A percentile compares a stretch with the other conserved stretches of the same genome.
These are phyloP conservation scores for Melospiza melodia DNA, from an alignment of 2,113 vertebrate genomes.

Conservation along the genomic window DNA sequence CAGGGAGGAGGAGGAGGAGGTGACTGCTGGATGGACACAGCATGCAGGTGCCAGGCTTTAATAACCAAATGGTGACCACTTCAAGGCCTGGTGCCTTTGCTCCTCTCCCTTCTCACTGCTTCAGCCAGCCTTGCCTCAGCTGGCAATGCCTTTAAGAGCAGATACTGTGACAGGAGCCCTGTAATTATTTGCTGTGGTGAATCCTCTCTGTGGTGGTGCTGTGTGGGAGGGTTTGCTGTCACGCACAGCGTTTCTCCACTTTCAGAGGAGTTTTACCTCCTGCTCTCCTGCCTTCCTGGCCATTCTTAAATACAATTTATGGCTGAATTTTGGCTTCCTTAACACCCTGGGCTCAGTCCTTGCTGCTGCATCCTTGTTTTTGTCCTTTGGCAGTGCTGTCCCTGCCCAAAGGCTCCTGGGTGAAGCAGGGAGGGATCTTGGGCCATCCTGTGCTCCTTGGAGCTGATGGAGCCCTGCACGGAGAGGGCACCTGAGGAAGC, in stretches of 20 bases:
- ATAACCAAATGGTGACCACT: neutral
- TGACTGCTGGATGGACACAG: neutral
- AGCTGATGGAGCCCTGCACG: neutral
- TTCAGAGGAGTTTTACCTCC: neutral
- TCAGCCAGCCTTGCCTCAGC: neutral
- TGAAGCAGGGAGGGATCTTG: neutral
- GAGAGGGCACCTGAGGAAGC: neutral
- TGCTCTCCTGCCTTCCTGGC: neutral
- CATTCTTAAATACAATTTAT: neutral
- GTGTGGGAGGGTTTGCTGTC: neutral
- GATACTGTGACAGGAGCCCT: neutral
- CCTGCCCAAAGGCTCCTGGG: neutral
- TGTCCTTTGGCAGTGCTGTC: neutral
- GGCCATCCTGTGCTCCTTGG: neutral
- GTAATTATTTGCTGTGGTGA: slow-evolving; percentile 13
- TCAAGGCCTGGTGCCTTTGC: neutral
- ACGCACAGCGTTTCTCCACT: rapidly evolving
- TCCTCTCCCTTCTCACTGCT: neutral
- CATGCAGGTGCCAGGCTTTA: neutral
- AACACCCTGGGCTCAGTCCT: neutral
- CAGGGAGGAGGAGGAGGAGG: neutral
- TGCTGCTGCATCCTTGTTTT: neutral
- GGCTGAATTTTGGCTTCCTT: neutral
- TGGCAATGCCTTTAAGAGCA: neutral
- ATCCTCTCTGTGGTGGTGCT: neutral